phyloP scores from a whole-genome alignment of 2,113 vertebrate genomes.

The Limanda limanda region DNA sequence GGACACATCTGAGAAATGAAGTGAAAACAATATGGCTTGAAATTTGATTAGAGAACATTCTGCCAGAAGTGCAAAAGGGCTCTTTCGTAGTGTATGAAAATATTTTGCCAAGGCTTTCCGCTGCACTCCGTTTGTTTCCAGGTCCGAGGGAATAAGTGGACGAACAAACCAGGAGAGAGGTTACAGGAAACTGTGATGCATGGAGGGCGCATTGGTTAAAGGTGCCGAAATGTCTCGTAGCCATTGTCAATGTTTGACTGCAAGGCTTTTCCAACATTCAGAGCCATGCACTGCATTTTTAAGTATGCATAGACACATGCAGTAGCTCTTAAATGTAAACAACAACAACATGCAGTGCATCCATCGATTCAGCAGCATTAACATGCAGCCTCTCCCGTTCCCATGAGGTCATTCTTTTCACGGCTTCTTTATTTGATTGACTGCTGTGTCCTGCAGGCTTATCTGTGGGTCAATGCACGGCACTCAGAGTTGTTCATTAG shows the following conservation, averaged over 20 bases:
- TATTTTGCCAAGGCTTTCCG: slow-evolving; percentile 36
- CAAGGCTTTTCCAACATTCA: not conserved
- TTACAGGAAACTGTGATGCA: slow-evolving; percentile 17
- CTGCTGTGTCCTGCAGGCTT: slow-evolving; percentile 50
- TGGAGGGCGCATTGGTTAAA: slow-evolving; percentile 3
- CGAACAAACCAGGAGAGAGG: slow-evolving; percentile 28
- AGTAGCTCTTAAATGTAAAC: not conserved
- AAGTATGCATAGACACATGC: not conserved
- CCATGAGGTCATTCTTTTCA: slow-evolving; percentile 7
- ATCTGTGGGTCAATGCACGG: slow-evolving; percentile 69
- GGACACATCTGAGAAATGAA: slow-evolving; percentile 27
- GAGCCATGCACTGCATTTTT: not conserved
- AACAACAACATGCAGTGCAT: not conserved
- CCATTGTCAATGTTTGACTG: slow-evolving; percentile 5
- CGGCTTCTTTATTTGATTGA: slow-evolving; percentile 35
- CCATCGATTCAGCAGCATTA: not conserved
- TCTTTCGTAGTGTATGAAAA: slow-evolving; percentile 11
- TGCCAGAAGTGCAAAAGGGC: not conserved
- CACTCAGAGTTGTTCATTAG: slow-evolving; percentile 67
- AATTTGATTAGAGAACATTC: slow-evolving; percentile 32
- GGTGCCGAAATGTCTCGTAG: slow-evolving; percentile 17
- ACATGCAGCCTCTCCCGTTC: slow-evolving; percentile 16
- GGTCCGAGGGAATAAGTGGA: slow-evolving; percentile 42
- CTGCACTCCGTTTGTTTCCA: slow-evolving; percentile 16
- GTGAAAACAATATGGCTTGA: slow-evolving; percentile 35